A percentile compares a stretch with the other conserved stretches of the same genome.
These are phyloP conservation scores for Lordiphosa clarofinis DNA, from an alignment of 1,140 invertebrate species.

Conservation along the genomic window DNA sequence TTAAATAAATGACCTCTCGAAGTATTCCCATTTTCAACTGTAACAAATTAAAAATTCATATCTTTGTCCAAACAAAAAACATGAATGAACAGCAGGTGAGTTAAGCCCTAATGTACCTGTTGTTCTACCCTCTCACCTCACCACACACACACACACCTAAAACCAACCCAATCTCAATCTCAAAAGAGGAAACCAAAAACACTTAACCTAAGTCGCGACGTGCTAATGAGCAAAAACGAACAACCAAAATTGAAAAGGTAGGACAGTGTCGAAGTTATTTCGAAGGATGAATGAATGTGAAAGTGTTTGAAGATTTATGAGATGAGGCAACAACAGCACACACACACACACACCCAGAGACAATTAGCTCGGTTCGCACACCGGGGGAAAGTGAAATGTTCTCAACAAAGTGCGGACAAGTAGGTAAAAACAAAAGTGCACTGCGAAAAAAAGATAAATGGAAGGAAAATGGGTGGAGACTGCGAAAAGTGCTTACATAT, in stretches of 20 bases:
- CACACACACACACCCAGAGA: constrained; percentile 16
- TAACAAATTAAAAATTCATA: constrained; percentile 54
- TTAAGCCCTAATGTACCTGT: constrained; percentile 32
- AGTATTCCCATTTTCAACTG: constrained; percentile 35
- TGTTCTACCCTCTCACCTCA: constrained; percentile 16
- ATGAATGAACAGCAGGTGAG: constrained; percentile 57
- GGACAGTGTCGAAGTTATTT: constrained; percentile 3
- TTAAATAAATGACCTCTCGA: not conserved
- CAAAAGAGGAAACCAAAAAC: constrained; percentile 24
- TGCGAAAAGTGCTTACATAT: constrained; percentile 5
- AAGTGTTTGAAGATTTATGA: constrained; percentile 75
- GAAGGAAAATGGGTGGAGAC: constrained; percentile 20
- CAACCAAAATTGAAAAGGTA: constrained; percentile 9
- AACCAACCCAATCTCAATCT: not conserved
- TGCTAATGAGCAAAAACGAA: constrained; percentile 52
- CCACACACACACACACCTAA: not conserved
- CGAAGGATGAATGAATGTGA: constrained; percentile 43
- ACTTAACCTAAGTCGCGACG: constrained; percentile 68
- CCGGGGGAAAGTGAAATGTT: constrained; percentile 71
- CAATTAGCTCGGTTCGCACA: constrained; percentile 51
- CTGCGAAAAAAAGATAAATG: constrained; percentile 40
- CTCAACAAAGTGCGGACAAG: constrained; percentile 65
- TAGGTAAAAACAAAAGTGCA: constrained; percentile 39
- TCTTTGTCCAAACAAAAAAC: not conserved
- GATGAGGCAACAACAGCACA: constrained; percentile 53